These are phyloP conservation scores for Euproctis similis DNA, from an alignment of 2,888 invertebrate genomes.

Conservation along the genomic window DNA sequence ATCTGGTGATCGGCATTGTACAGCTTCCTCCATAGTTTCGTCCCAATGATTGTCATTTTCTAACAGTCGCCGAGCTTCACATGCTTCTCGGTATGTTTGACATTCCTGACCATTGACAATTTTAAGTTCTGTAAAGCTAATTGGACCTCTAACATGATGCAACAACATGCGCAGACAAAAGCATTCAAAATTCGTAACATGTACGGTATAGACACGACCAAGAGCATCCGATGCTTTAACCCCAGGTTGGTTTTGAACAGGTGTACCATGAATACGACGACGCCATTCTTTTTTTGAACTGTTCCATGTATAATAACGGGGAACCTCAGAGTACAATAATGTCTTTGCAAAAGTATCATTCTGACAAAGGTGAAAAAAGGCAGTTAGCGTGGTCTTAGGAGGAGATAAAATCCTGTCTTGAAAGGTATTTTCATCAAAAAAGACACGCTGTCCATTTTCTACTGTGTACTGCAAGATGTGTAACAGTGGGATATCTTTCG, in stretches of 20 bases:
- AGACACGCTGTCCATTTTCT: conserved; percentile 8
- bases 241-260: conserved; percentile 14
- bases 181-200: conserved; percentile 17
- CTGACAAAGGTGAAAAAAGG: conserved; percentile 2
- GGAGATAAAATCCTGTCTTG: conserved; percentile 1
- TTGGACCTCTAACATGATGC: conserved; percentile 13
- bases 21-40: conserved; percentile 17
- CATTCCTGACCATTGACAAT: conserved; percentile 11
- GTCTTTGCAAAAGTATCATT: conserved; percentile 1
- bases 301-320: conserved; percentile 2
- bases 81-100: conserved; percentile 21
- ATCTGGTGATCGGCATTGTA: conserved; percentile 8
- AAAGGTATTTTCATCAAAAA: conserved; percentile 5
- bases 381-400: conserved; percentile 1
- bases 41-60: conserved; percentile 25
- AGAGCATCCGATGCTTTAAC: conserved; percentile 15
- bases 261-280: conserved; percentile 16
- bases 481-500: conserved; percentile 9
- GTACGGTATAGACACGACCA: conserved; percentile 16
- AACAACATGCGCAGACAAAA: conserved; percentile 13
- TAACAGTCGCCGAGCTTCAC: conserved; percentile 19
- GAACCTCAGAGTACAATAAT: conserved; percentile 1
- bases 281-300: conserved; percentile 10
- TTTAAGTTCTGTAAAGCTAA: conserved; percentile 11
- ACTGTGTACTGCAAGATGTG: conserved; percentile 11